Percentiles rank a stretch among this genome's conserved stretches.
These are phyloP conservation scores for Scolopax rusticola DNA, from an alignment of 2,797 vertebrate genomes.

Conservation along the genomic window DNA sequence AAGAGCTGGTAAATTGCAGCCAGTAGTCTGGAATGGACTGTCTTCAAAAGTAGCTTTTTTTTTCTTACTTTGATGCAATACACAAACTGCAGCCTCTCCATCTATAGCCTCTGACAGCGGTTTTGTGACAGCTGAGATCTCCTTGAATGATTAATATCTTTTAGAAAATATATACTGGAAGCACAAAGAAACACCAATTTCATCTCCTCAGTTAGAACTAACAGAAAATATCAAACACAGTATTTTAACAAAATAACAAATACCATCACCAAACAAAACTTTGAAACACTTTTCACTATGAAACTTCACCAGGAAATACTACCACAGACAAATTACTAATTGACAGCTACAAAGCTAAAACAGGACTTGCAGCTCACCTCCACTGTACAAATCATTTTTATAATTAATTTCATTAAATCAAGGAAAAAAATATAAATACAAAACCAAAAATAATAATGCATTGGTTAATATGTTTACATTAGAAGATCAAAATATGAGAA, in stretches of 20 bases:
- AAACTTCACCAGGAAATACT: background rate
- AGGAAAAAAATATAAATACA: background rate
- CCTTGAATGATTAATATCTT: background rate
- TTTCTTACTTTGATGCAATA: background rate
- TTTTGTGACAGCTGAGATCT: background rate
- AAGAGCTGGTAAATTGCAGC: constrained; percentile 20
- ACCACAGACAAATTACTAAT: background rate
- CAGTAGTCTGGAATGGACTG: background rate
- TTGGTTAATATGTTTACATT: background rate
- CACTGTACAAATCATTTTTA: background rate
- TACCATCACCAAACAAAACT: rapidly evolving
- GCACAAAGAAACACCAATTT: background rate
- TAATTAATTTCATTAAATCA: background rate
- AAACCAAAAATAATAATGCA: background rate
- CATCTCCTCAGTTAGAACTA: background rate
- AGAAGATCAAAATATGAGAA: background rate
- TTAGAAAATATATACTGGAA: background rate
- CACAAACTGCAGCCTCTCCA: background rate
- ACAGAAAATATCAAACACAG: background rate
- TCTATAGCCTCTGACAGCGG: background rate
- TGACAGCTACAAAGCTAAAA: background rate
- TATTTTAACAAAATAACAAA: background rate
- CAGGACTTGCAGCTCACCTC: background rate
- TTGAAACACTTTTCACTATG: background rate
- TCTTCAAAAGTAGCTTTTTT: background rate